Percentiles rank a stretch among this genome's conserved stretches.
Evolutionary conservation across 2,888 invertebrate genomes (phyloP).

Genomic region (Cloeon dipterum): DNA sequence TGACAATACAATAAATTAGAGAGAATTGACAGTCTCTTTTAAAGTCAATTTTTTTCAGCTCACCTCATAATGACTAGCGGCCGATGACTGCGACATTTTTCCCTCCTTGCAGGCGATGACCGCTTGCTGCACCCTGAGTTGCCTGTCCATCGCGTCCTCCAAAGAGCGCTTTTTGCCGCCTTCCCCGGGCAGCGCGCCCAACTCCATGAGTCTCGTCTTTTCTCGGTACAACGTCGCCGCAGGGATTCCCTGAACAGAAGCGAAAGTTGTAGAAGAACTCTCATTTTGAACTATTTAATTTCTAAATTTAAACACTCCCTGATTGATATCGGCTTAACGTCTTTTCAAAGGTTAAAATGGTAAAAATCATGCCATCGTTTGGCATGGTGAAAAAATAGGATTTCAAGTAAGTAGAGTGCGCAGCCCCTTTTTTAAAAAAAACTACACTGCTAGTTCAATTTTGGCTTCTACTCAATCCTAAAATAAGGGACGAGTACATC

Average conservation of each 20-base stretch:
- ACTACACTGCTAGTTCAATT: no score
- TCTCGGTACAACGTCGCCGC: slow-evolving; percentile 21
- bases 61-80: slow-evolving; percentile 16
- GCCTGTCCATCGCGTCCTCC: slow-evolving; percentile 16
- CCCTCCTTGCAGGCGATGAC: slow-evolving; percentile 20
- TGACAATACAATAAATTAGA: not conserved
- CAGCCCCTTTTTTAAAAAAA: no score
- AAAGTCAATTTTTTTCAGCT: no score
- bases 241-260: slow-evolving; percentile 14
- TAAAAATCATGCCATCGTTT: no score
- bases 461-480: no score
- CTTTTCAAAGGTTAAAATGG: no score
- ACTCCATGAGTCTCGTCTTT: slow-evolving; percentile 17
- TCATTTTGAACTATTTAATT: not conserved
- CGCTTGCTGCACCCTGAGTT: slow-evolving; percentile 17
- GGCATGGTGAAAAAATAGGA: no score
- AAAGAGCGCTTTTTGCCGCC: slow-evolving; percentile 12
- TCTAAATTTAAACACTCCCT: no score
- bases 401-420: no score
- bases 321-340: no score
- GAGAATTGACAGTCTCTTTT: not conserved
- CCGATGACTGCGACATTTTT: slow-evolving; percentile 21
- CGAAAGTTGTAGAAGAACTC: not conserved
- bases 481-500: no score
- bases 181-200: slow-evolving; percentile 17